A percentile compares a stretch with the other conserved stretches of the same genome.
Evolutionary conservation across 2,888 invertebrate species (phyloP).

Genomic region (Lysandra bellargus): DNA sequence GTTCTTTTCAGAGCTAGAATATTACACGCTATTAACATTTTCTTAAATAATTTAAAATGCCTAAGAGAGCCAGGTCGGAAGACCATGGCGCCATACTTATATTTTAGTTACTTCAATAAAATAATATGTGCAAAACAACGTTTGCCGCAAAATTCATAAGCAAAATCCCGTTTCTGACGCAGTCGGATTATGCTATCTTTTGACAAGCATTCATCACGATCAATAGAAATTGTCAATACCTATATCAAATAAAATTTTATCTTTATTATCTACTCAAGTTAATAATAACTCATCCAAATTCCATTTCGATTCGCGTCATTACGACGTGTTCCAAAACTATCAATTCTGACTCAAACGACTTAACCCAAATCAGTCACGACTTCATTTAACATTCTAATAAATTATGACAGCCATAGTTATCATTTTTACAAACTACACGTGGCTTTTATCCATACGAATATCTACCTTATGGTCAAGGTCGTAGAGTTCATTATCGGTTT

Average conservation of each 20-base stretch:
- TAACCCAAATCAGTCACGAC: conserved; percentile 15
- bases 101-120: no score
- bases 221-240: no score
- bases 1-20: no score
- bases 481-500: no score
- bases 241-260: not conserved
- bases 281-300: not conserved
- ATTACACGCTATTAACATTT: no score
- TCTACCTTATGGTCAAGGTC: not conserved
- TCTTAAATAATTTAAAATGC: no score
- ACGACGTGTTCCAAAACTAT: not conserved
- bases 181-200: not conserved
- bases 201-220: no score
- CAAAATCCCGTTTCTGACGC: no score
- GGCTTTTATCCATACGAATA: not conserved
- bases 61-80: no score
- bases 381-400: conserved; percentile 12
- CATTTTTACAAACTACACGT: conserved; percentile 20
- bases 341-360: not conserved
- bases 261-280: not conserved
- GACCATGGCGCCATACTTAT: no score
- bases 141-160: no score
- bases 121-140: no score
- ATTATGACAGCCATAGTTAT: conserved; percentile 3
- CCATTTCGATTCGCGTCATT: not conserved